Evolutionary conservation across 64 coral and sea anemone genomes (phyloP), one percentile per base, ranked within the genome.

Genomic region (Stichodactyla helianthus): DNA sequence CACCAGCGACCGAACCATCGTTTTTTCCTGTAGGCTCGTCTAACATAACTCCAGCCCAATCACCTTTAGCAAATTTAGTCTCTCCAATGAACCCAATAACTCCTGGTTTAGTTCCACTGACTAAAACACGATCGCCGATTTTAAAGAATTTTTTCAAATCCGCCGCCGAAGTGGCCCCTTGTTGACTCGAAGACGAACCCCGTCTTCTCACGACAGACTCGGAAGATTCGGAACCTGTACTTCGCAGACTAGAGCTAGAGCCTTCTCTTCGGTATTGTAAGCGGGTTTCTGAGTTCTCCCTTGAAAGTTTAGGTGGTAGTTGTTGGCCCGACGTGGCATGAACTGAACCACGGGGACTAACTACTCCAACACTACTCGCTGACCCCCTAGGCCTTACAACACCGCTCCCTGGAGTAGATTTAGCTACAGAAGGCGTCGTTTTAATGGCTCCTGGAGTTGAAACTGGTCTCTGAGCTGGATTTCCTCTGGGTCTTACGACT

Each of bases 11-110:
- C 16, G 88, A 95, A 10, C 97, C 97, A 60, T 99, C 88, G 83
- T 99, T 99, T 95, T 99, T 99, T 6, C 97, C 97, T 4, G 82
- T 86, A 5, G 93, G 62, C 79, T 99, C 97, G 74, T 99, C 97
- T 15, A 99, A 83, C 71, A 86, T 88, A 10, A 99, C 83, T 18
- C 97, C 97, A 83, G 97, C 97, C 97, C 97, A 99, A 52, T 95
- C 89, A 18, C 97, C 97, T 85, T 99, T 99, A 54, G 97, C 97
- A 86, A 99, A 99, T 64, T 92, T 84, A 79, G 97, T 94, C 86
- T 95, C 93, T 44, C 97, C 97, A 53, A 99, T 81, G 88, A 94
- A 99, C 12, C 90, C 93, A 88, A 99, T 89, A 79, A 90, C 90
- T 77, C 97, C 97, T 51, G 93, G 59, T 71, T 99, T 99, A 53